phyloP scores from a whole-genome alignment of 2,113 vertebrate genomes.

The Tamias sibiricus region DNA sequence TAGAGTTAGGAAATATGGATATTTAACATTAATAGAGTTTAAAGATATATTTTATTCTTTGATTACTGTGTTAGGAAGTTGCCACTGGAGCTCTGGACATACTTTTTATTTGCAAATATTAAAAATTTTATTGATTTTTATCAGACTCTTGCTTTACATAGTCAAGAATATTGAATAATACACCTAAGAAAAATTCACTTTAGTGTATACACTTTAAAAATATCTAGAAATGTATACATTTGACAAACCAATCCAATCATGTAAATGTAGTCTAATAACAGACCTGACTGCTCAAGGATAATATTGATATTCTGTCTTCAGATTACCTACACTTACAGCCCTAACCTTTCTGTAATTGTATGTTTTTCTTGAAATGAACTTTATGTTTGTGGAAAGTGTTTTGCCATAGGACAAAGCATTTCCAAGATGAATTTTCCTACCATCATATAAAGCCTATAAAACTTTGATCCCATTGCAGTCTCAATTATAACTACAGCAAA shows the following conservation, averaged over 20 bases:
- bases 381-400: neutral
- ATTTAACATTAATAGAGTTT: neutral
- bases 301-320: neutral
- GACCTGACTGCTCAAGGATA: neutral
- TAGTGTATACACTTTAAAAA: neutral
- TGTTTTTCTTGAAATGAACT: conserved; percentile 39
- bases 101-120: neutral
- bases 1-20: neutral
- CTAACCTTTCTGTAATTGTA: conserved; percentile 4
- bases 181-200: neutral
- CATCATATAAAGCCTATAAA: neutral
- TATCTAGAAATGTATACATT: neutral
- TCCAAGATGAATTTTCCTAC: conserved; percentile 13
- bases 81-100: neutral
- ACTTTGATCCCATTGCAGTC: neutral
- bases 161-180: neutral
- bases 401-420: neutral
- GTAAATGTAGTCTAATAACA: neutral
- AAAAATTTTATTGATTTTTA: neutral
- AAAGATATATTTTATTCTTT: neutral
- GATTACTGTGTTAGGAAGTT: neutral
- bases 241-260: neutral
- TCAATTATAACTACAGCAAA: neutral
- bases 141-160: neutral
- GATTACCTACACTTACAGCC: neutral